These are phyloP conservation scores for Anthopleura sola DNA, from an alignment of 64 coral and sea anemone species.

Conservation along the genomic window DNA sequence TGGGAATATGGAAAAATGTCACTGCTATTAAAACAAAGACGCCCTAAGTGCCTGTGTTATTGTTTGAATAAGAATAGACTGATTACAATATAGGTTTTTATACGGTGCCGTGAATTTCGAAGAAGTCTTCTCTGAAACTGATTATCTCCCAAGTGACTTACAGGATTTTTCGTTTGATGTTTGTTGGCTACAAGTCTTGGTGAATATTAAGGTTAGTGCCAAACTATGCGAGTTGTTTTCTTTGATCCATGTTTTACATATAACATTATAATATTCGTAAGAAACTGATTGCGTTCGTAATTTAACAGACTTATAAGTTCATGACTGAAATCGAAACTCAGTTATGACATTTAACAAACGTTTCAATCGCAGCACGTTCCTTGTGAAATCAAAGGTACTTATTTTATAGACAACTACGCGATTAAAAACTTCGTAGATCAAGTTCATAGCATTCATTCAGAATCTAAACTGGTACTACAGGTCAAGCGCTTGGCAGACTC, in stretches of 20 bases:
- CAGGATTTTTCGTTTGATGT: not conserved
- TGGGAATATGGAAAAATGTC: conserved; percentile 17
- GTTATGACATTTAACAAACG: not conserved
- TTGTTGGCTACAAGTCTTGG: not conserved
- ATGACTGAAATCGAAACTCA: not conserved
- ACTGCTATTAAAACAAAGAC: conserved; percentile 11
- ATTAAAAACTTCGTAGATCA: not conserved
- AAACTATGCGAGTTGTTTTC: not conserved
- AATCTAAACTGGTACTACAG: not conserved
- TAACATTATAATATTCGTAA: not conserved
- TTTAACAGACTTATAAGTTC: not conserved
- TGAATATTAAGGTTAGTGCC: not conserved
- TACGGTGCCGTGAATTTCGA: conserved; percentile 17
- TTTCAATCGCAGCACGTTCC: not conserved
- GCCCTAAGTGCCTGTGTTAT: conserved; percentile 11
- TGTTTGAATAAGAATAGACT: conserved; percentile 32
- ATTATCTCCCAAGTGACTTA: not conserved
- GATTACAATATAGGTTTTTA: conserved; percentile 26
- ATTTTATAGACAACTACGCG: not conserved
- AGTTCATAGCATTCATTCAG: not conserved
- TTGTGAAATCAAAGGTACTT: not conserved
- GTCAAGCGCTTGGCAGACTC: not conserved
- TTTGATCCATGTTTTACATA: not conserved
- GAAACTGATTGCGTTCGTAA: not conserved
- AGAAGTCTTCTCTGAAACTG: not conserved